Evolutionary conservation across 64 coral and sea anemone species (phyloP).

Genomic region (Actinia tenebrosa): DNA sequence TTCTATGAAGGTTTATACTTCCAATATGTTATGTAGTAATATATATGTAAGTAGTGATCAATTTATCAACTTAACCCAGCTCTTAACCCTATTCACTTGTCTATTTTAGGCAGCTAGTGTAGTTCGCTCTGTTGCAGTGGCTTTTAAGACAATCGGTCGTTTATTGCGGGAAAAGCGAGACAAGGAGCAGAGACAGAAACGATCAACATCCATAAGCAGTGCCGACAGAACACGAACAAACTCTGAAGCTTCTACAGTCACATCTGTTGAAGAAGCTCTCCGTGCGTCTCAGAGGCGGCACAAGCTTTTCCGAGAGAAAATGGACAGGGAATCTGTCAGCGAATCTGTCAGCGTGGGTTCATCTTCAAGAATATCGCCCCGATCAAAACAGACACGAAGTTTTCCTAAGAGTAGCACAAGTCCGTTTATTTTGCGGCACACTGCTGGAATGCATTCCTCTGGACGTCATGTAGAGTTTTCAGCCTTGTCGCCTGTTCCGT

Average conservation of each 20-base stretch:
- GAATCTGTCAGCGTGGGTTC: not conserved
- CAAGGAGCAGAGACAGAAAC: slow-evolving; percentile 47
- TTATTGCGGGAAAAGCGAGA: slow-evolving; percentile 75
- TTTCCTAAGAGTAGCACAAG: slow-evolving; percentile 66
- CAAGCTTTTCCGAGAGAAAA: slow-evolving; percentile 55
- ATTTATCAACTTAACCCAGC: too few species aligned
- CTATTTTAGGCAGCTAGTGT: slow-evolving; percentile 71
- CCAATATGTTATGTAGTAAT: too few species aligned
- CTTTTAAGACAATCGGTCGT: slow-evolving; percentile 84
- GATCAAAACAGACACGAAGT: slow-evolving; percentile 32
- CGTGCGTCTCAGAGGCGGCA: slow-evolving; percentile 36
- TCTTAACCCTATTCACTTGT: not conserved
- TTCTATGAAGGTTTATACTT: too few species aligned
- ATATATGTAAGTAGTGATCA: too few species aligned
- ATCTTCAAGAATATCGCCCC: slow-evolving; percentile 50
- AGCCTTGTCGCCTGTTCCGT: slow-evolving; percentile 79
- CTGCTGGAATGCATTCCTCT: slow-evolving; percentile 45
- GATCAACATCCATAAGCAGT: slow-evolving; percentile 69
- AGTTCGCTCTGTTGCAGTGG: slow-evolving; percentile 81
- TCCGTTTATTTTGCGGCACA: slow-evolving; percentile 73
- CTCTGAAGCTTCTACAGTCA: slow-evolving; percentile 72
- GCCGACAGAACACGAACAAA: slow-evolving; percentile 80
- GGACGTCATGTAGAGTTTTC: slow-evolving; percentile 92
- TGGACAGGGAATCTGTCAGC: slow-evolving; percentile 7
- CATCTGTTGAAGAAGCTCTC: slow-evolving; percentile 60